Evolutionary conservation across 2,888 invertebrate genomes (phyloP), one percentile per base, ranked within the genome.

Genomic region (Cheilosia vernalis): DNA sequence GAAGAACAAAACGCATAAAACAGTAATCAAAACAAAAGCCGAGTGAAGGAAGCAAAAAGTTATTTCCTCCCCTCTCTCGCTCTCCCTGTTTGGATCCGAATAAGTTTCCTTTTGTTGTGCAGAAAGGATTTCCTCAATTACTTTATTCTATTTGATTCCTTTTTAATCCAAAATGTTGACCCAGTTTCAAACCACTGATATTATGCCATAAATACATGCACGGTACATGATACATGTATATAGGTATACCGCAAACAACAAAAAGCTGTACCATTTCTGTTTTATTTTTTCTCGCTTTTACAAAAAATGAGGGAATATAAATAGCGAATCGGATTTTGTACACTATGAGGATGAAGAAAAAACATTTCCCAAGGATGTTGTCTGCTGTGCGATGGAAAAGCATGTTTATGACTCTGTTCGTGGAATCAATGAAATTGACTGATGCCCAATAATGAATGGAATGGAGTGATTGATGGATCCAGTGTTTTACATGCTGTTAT

Each of bases 101-200:
- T 19, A 24, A 51, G 24, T 30, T 70, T 66, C 30, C 49, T 66
- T 61, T 76, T 79, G 63, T 70, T 70, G 44, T 44, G 10, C 24
- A 17, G 74, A 64, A 64, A 79, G 69, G 64, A 84, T 74, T 76
- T 79, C 74, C 74, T 84, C 80, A 63, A 84, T 84, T 84, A 76
- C 80, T 84, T 80, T 80, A 80, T 84, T 69, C 63, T 49, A 70
- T 78, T 70, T 78, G 69, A 78, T 78, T 78, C 42, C 55, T 63
- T 78, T 78, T 84, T 84, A 70, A 84, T 84, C 80, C 84, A 66
- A 37, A 80, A 80, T 70, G 79, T 66, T 84, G 84, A 80, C 84
- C 84, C 69, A 84, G 74, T 80, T 84, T 60, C 51, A 44, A 51
- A 40, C 60, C 44, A 61, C 30, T 30, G 61, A 53, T 42, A 53